Evolutionary conservation across 2,797 vertebrate genomes (phyloP).

Genomic region (Ctenosaura bakeri): DNA sequence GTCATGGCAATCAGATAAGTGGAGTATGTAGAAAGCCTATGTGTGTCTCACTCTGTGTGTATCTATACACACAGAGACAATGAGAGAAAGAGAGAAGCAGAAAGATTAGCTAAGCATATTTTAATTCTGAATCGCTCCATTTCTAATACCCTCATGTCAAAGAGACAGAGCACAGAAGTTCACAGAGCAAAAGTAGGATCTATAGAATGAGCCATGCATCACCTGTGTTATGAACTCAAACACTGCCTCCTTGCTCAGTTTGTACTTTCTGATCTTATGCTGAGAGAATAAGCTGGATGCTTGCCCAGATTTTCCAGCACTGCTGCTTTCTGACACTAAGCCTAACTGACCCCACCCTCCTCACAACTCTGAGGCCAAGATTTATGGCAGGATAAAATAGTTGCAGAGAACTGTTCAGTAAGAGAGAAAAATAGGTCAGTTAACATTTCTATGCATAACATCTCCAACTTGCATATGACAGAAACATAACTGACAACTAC

Average conservation of each 20-base stretch:
- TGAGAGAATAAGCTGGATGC: constrained; percentile 7
- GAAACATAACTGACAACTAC: not conserved
- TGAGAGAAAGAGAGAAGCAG: not conserved
- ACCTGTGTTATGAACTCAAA: constrained; percentile 3
- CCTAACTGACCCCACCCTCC: not conserved
- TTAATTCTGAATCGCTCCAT: not conserved
- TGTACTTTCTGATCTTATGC: constrained; percentile 25
- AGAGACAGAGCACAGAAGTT: not conserved
- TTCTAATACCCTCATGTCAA: not conserved
- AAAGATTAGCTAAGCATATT: not conserved
- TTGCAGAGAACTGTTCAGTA: not conserved
- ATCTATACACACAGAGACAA: not conserved
- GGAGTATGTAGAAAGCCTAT: not conserved
- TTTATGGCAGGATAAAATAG: not conserved
- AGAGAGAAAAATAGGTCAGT: not conserved
- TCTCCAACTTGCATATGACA: not conserved
- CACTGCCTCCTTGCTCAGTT: not conserved
- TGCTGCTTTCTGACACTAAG: constrained; percentile 2
- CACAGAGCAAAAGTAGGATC: not conserved
- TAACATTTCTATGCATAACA: not conserved
- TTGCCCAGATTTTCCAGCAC: constrained; percentile 15
- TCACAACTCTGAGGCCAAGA: not conserved
- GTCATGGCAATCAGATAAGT: not conserved
- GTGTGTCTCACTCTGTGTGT: too few species aligned
- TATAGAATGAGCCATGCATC: not conserved